Percentiles rank a stretch among this genome's conserved stretches.
Evolutionary conservation across 2,113 vertebrate species (phyloP).

Genomic region (Monopterus albus): DNA sequence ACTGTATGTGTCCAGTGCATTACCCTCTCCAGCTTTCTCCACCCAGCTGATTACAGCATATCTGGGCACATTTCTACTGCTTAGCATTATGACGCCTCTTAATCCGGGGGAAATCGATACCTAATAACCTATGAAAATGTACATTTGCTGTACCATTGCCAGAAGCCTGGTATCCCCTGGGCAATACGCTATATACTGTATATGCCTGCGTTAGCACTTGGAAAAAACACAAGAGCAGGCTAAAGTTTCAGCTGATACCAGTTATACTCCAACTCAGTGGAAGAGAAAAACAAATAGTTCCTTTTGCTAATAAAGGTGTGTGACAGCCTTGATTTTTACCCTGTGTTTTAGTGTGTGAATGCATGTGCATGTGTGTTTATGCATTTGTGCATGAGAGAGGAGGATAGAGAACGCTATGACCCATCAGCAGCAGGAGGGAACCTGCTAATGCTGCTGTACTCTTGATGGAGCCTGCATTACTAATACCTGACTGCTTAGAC

Average conservation of each 20-base stretch:
- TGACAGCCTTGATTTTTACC: neutral
- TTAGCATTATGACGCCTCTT: conserved; percentile 64
- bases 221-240: conserved; percentile 21
- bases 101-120: conserved; percentile 68
- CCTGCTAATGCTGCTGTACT: neutral
- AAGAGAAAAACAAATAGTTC: neutral
- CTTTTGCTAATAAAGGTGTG: conserved; percentile 1
- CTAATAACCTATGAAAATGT: conserved; percentile 73
- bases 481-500: conserved; percentile 4
- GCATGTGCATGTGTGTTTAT: conserved; percentile 32
- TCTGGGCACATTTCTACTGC: conserved; percentile 58
- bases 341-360: neutral
- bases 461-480: neutral
- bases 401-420: neutral
- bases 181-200: conserved; percentile 53
- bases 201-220: conserved; percentile 57
- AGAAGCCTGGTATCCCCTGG: conserved; percentile 34
- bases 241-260: conserved; percentile 40
- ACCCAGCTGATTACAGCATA: conserved; percentile 46
- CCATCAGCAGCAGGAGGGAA: neutral
- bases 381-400: neutral
- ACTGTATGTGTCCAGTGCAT: neutral
- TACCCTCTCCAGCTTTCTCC: conserved; percentile 18
- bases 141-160: conserved; percentile 60
- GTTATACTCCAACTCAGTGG: conserved; percentile 5